These are phyloP conservation scores for Rutilus rutilus DNA, from an alignment of 2,113 vertebrate genomes.

Conservation along the genomic window DNA sequence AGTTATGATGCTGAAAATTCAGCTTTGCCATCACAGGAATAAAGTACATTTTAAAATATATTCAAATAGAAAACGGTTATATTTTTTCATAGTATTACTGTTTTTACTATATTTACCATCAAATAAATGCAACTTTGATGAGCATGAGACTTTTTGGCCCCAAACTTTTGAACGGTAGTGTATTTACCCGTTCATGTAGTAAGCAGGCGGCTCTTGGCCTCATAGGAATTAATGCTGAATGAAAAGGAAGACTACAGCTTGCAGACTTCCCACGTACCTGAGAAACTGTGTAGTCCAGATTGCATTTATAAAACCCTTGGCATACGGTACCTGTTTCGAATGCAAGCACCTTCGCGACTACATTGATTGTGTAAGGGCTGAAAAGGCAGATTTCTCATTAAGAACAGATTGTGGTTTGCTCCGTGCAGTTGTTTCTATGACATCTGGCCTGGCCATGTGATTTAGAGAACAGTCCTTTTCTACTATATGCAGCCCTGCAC, in stretches of 20 bases:
- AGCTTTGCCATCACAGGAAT: too few relatives aligned
- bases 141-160: background rate
- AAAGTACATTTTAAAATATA: too few relatives aligned
- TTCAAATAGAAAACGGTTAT: too few relatives aligned
- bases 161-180: background rate
- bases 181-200: background rate
- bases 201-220: background rate
- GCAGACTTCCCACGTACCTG: background rate
- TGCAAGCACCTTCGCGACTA: background rate
- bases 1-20: too few relatives aligned
- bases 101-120: background rate
- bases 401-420: background rate
- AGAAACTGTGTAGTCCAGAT: background rate
- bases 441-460: background rate
- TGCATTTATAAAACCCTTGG: slow-evolving; percentile 3
- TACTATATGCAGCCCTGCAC: background rate
- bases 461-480: background rate
- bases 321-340: background rate
- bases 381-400: slow-evolving; percentile 1
- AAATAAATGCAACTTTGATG: background rate
- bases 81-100: background rate
- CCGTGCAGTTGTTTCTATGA: slow-evolving; percentile 15
- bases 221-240: background rate
- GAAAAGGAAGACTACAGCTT: background rate
- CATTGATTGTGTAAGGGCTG: background rate